Conservation (phyloP, 2,888 invertebrate genomes). For the Pterostichus niger region DNA sequence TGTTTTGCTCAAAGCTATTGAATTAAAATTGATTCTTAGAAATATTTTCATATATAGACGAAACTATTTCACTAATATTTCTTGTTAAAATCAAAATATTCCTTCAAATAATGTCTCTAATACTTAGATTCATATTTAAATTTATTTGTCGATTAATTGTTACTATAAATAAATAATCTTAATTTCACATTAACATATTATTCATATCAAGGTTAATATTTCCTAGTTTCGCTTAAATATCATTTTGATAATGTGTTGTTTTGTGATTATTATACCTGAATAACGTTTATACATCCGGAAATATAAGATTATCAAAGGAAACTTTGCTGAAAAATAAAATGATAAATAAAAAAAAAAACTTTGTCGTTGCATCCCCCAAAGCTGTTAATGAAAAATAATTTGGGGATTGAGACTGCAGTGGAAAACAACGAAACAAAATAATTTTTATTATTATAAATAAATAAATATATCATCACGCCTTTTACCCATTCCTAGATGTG, state of each 20-base stretch:
- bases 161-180: not conserved
- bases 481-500: no score
- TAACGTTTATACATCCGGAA: not conserved
- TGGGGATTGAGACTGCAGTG: no score
- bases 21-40: not conserved
- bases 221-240: not conserved
- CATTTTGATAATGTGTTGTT: not conserved
- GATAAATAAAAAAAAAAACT: no score
- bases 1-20: not conserved
- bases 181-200: not conserved
- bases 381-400: no score
- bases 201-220: no score
- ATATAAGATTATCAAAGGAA: not conserved
- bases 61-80: not conserved
- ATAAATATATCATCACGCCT: no score
- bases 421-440: no score
- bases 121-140: constrained; percentile 7
- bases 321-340: no score
- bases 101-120: not conserved
- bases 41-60: not conserved
- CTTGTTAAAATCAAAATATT: not conserved
- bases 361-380: no score
- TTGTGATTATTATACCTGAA: not conserved
- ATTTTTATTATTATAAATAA: no score
- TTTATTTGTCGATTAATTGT: not conserved